Base-by-base conservation (phyloP, 1,140 invertebrate genomes). In the Philopotamus ludificatus region DNA sequence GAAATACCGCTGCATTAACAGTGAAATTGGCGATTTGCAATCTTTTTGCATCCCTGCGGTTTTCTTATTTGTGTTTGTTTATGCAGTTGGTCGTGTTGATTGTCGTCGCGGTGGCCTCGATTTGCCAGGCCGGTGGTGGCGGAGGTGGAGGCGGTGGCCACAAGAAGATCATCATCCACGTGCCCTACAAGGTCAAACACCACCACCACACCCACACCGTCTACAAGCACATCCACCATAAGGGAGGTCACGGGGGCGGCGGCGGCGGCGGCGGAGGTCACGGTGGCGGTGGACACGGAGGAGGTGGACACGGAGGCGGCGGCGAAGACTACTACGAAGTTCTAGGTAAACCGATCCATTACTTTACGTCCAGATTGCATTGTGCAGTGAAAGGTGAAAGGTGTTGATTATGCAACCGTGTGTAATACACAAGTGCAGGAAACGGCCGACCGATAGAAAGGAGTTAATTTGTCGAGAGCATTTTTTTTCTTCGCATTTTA, bases 121-220 rank as follows among this genome's bases (percentile, higher is more conserved):
- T 60, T 2, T 60, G 42, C 23, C 41, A 28, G 15, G 57, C 57
- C 16, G 54, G 54, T 22, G 45, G 45, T 0, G 78, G 76, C 2
- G 77, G 76, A 3, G 73, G 74, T 42, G 79, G 77, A 25, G 67
- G 54, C 70, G 80, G 75, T 45, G 77, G 77, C 42, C 82, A 85
- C 72, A 84, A 84, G 73, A 83, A 84, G 70, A 79, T 85, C 47
- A 77, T 85, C 63, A 84, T 85, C 71, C 84, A 85, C 72, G 83
- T 85, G 2, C 83, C 84, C 1, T 73, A 82, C 68, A 83, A 82
- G 70, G 81, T 85, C 44, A 84, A 85, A 57, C 79, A 81, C 59
- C 81, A 84, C 67, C 83, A 84, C 65, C 83, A 85, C 71, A 84
- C 82, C 26, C 83, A 84, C 72, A 85, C 84, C 3, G 79, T 85